Percentiles rank a stretch among this genome's conserved stretches.
Evolutionary conservation across 1,140 invertebrate genomes (phyloP).

Genomic region (Euwallacea similis): DNA sequence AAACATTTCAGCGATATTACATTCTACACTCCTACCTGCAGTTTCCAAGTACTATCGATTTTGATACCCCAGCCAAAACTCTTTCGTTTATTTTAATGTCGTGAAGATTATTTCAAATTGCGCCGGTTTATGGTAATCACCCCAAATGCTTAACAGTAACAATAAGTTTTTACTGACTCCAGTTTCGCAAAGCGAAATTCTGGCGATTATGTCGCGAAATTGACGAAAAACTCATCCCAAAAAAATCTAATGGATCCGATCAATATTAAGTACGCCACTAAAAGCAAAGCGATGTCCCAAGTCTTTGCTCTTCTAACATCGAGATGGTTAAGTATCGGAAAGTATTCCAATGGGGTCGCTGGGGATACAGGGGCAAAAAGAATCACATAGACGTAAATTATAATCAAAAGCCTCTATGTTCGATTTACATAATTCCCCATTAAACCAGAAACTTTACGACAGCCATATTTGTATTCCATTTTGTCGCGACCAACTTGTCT

Average conservation of each 20-base stretch:
- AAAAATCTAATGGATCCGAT: conserved; percentile 35
- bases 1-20: too few relatives aligned
- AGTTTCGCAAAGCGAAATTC: conserved; percentile 12
- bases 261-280: conserved; percentile 37
- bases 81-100: too few relatives aligned
- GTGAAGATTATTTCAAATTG: neutral
- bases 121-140: conserved; percentile 9
- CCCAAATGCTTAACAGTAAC: conserved; percentile 5
- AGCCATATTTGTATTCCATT: conserved; percentile 35
- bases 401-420: neutral
- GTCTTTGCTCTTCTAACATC: conserved; percentile 7
- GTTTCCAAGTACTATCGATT: too few relatives aligned
- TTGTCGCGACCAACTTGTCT: conserved; percentile 25
- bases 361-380: neutral
- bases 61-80: too few relatives aligned
- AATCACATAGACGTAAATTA: neutral
- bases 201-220: conserved; percentile 13
- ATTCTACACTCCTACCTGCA: too few relatives aligned
- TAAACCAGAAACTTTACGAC: conserved; percentile 27
- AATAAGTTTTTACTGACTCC: conserved; percentile 10
- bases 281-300: conserved; percentile 37
- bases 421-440: conserved; percentile 19
- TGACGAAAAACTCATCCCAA: conserved; percentile 23
- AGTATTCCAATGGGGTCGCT: conserved; percentile 5
- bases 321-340: conserved; percentile 13